Percentiles rank a stretch among this genome's conserved stretches.
phyloP scores from a whole-genome alignment of 2,797 vertebrate genomes.

The Melanotaenia trifasciata region DNA sequence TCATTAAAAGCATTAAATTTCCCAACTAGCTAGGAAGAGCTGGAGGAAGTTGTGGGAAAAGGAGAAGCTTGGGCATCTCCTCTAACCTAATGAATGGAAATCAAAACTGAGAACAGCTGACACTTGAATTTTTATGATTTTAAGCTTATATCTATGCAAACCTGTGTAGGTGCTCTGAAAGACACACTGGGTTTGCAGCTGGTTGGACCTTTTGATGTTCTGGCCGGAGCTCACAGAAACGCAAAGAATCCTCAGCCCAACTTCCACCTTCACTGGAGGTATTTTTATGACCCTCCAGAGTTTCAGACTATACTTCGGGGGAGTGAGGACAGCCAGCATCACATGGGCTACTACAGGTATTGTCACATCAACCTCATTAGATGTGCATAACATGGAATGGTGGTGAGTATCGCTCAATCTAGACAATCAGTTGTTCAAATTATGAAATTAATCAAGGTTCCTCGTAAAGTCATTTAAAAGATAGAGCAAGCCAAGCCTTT shows the following conservation, averaged over 20 bases:
- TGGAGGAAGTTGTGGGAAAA: background rate
- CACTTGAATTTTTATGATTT: background rate
- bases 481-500: background rate
- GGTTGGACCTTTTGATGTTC: slow-evolving; percentile 94
- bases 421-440: background rate
- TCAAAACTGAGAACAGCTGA: background rate
- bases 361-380: background rate
- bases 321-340: slow-evolving; percentile 87
- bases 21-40: background rate
- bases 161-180: slow-evolving; percentile 84
- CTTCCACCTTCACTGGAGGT: slow-evolving; percentile 94
- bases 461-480: background rate
- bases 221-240: slow-evolving; percentile 89
- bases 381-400: background rate
- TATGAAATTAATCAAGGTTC: background rate
- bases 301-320: slow-evolving; percentile 92
- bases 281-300: slow-evolving; percentile 97
- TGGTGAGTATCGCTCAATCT: background rate
- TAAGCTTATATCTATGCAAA: slow-evolving; percentile 6
- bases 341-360: slow-evolving; percentile 98
- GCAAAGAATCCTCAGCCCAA: slow-evolving; percentile 81
- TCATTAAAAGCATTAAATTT: background rate
- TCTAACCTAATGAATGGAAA: background rate
- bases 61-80: background rate
- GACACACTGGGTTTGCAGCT: slow-evolving; percentile 88